phyloP scores from a whole-genome alignment of 2,888 invertebrate genomes.

The Nymphalis c-album region DNA sequence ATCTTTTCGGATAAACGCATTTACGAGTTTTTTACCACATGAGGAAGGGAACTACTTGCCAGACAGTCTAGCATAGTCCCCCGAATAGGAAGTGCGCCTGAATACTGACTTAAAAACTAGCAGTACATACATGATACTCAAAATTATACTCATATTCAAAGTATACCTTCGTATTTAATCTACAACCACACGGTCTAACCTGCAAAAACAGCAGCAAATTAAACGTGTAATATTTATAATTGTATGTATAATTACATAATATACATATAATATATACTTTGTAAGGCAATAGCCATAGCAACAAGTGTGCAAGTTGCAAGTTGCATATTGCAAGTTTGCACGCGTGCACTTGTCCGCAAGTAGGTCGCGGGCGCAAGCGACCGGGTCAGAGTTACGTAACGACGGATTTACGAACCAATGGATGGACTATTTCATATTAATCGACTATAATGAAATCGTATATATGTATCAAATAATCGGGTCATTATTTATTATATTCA shows the following conservation, averaged over 20 bases:
- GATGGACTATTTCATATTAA: constrained; percentile 14
- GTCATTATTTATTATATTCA: too few species aligned
- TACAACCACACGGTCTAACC: too few species aligned
- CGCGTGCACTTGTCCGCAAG: constrained; percentile 32
- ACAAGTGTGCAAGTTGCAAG: constrained; percentile 15
- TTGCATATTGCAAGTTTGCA: not conserved
- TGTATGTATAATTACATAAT: not conserved
- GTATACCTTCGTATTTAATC: too few species aligned
- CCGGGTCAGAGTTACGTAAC: constrained; percentile 11
- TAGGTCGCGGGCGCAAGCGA: constrained; percentile 28
- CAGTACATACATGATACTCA: too few species aligned
- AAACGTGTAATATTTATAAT: not conserved
- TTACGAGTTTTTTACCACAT: too few species aligned
- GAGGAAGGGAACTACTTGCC: too few species aligned
- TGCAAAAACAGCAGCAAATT: not conserved
- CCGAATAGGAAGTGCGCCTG: too few species aligned
- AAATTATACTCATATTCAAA: too few species aligned
- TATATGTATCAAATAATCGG: not conserved
- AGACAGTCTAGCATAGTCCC: too few species aligned
- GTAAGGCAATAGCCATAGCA: constrained; percentile 9
- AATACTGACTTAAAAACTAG: too few species aligned
- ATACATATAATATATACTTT: constrained; percentile 1
- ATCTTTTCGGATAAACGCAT: not conserved
- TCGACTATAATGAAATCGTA: not conserved
- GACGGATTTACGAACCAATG: constrained; percentile 15